Percentiles rank a stretch among this genome's conserved stretches.
phyloP scores from a whole-genome alignment of 2,113 vertebrate species.

The Psammodynastes pulverulentus region DNA sequence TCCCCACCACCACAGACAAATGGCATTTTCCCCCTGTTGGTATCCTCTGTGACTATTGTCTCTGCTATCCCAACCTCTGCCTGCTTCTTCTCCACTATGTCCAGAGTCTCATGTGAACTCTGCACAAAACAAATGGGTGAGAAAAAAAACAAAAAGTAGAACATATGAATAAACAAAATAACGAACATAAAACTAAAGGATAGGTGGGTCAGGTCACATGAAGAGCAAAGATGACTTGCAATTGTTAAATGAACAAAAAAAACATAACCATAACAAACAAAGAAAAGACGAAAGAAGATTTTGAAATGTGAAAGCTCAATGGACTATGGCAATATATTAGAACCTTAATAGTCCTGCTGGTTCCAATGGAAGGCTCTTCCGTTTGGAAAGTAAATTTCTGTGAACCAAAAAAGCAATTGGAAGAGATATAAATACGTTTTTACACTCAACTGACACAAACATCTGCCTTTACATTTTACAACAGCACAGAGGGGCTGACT shows the following conservation, averaged over 20 bases:
- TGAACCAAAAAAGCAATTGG: constrained; percentile 81
- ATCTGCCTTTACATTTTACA: constrained; percentile 7
- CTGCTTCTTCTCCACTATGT: constrained; percentile 82
- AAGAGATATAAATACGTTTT: constrained; percentile 75
- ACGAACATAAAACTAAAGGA: constrained; percentile 70
- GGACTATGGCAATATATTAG: constrained; percentile 69
- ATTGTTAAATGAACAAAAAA: constrained; percentile 69
- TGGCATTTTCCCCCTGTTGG: constrained; percentile 76
- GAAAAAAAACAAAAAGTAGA: constrained; percentile 70
- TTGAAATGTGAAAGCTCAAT: constrained; percentile 60
- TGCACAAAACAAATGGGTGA: constrained; percentile 77
- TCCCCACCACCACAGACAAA: constrained; percentile 70
- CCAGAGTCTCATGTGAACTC: constrained; percentile 86
- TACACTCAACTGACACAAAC: constrained; percentile 28
- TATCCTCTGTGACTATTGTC: constrained; percentile 82
- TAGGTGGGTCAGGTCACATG: constrained; percentile 69
- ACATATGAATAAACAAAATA: constrained; percentile 76
- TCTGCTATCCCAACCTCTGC: constrained; percentile 92
- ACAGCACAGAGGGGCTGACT: not conserved
- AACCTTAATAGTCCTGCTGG: constrained; percentile 89
- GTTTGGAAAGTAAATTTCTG: constrained; percentile 79
- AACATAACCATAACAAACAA: constrained; percentile 26
- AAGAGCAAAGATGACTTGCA: constrained; percentile 64
- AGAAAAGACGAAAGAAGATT: constrained; percentile 60
- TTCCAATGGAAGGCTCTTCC: constrained; percentile 78